These are phyloP conservation scores for Phragmatobia fuliginosa DNA, from an alignment of 2,888 invertebrate genomes.

Conservation along the genomic window DNA sequence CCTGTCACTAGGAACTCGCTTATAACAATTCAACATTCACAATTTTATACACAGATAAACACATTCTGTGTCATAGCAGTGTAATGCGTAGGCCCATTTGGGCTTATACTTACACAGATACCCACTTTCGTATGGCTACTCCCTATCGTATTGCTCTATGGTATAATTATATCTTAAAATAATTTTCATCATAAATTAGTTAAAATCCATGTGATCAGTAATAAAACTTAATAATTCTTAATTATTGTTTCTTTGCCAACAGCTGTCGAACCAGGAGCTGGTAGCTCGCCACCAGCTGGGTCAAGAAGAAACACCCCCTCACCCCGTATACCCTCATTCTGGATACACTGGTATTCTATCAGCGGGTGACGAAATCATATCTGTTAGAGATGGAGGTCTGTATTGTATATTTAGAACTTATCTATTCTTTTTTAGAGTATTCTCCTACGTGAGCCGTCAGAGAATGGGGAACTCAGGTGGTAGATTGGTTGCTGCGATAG, in stretches of 20 bases:
- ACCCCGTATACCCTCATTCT: constrained; percentile 76
- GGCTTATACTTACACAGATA: too few species aligned
- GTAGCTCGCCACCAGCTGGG: constrained; percentile 70
- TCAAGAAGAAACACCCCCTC: constrained; percentile 80
- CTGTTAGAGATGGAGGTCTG: constrained; percentile 80
- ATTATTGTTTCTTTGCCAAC: constrained; percentile 15
- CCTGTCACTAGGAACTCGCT: too few species aligned
- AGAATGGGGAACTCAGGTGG: too few species aligned
- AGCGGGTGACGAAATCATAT: constrained; percentile 80
- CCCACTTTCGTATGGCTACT: too few species aligned
- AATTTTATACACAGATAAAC: too few species aligned
- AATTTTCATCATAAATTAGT: too few species aligned
- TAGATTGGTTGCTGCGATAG: too few species aligned
- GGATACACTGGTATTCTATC: constrained; percentile 67
- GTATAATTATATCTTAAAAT: too few species aligned
- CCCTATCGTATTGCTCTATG: too few species aligned
- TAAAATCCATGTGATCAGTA: neutral
- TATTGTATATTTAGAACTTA: neutral
- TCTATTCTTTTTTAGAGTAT: neutral
- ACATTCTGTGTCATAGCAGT: too few species aligned
- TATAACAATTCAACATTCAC: too few species aligned
- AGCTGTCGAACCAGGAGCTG: constrained; percentile 62
- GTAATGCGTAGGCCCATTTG: too few species aligned
- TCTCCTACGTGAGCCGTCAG: neutral
- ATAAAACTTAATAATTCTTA: neutral